phyloP scores from a whole-genome alignment of 2,888 invertebrate genomes.

The Sminthurides aquaticus region DNA sequence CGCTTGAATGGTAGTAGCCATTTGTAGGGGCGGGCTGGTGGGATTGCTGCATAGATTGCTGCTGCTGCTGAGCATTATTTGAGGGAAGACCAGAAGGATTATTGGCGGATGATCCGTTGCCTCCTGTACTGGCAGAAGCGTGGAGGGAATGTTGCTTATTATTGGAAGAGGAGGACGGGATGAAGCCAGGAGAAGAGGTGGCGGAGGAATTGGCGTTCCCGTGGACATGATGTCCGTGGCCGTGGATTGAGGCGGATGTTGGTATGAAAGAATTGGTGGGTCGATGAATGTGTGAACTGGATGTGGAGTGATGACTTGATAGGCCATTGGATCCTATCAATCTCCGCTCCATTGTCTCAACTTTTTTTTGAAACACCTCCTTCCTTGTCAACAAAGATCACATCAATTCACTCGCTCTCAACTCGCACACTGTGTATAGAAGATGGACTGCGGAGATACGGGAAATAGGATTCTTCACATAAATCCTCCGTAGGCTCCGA shows the following conservation, averaged over 20 bases:
- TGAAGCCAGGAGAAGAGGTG: background rate
- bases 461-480: too few relatives aligned
- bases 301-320: constrained; percentile 10
- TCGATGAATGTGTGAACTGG: constrained; percentile 24
- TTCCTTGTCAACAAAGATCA: constrained; percentile 2
- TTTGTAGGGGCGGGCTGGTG: background rate
- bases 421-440: too few relatives aligned
- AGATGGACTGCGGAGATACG: too few relatives aligned
- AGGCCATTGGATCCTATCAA: constrained; percentile 14
- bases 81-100: too few relatives aligned
- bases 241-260: constrained; percentile 30
- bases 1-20: background rate
- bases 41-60: background rate
- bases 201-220: constrained; percentile 7
- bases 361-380: background rate
- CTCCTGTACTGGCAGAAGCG: constrained; percentile 7
- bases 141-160: constrained; percentile 19
- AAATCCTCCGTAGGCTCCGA: too few relatives aligned
- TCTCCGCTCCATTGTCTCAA: constrained; percentile 22
- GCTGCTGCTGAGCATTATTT: background rate
- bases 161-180: background rate
- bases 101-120: background rate
- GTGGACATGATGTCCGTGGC: constrained; percentile 23
- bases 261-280: constrained; percentile 41
- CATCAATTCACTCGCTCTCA: background rate